Evolutionary conservation across 2,888 invertebrate genomes (phyloP).

Genomic region (Nomada fabriciana): DNA sequence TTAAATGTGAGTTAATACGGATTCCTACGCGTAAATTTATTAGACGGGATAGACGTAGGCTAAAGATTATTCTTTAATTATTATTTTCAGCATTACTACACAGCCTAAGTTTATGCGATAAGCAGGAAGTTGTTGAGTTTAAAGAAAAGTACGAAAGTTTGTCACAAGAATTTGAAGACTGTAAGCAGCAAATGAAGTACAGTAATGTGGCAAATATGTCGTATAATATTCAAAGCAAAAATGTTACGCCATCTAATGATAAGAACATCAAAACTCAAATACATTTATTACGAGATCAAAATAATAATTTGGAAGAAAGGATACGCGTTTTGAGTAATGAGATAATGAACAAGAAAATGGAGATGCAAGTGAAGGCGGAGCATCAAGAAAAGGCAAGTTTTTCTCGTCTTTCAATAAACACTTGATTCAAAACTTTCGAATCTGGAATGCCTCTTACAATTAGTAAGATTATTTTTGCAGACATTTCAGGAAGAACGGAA

Average conservation of each 20-base stretch:
- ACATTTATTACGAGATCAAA: constrained; percentile 86
- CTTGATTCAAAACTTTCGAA: background rate
- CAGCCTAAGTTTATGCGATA: constrained; percentile 75
- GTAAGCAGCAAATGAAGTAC: constrained; percentile 85
- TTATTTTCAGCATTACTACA: constrained; percentile 83
- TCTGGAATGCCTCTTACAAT: constrained; percentile 2
- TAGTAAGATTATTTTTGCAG: constrained; percentile 58
- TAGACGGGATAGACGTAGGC: background rate
- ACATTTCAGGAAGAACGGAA: constrained; percentile 77
- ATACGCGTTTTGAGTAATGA: constrained; percentile 87
- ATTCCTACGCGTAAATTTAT: constrained; percentile 12
- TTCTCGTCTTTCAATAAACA: background rate
- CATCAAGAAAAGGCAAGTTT: constrained; percentile 85
- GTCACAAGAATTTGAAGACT: constrained; percentile 89
- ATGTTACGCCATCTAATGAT: constrained; percentile 62
- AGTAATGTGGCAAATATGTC: constrained; percentile 45
- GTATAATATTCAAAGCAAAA: constrained; percentile 61
- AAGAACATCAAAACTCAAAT: constrained; percentile 77
- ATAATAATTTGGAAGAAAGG: constrained; percentile 89
- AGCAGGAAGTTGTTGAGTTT: constrained; percentile 84
- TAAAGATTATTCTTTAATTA: constrained; percentile 1
- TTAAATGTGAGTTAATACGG: constrained; percentile 82
- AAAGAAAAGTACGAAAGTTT: constrained; percentile 88
- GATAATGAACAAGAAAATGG: constrained; percentile 88
- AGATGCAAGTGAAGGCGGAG: constrained; percentile 87